Evolutionary conservation across 2,888 invertebrate species (phyloP), one percentile per base, ranked within the genome.

Genomic region (Muschampia plurimacula): DNA sequence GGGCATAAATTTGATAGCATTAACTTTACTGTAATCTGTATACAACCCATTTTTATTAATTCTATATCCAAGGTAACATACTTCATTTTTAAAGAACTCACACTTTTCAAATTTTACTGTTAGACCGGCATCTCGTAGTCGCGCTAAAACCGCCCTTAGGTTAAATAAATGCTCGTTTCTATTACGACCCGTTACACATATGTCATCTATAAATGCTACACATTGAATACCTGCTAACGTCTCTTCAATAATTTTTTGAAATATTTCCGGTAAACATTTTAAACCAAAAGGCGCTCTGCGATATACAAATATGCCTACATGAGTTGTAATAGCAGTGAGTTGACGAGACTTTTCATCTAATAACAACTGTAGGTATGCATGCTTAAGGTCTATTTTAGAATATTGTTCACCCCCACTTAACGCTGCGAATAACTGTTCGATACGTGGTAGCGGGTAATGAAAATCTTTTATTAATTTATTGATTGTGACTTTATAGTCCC

Each of bases 211-310:
- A 32, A 80, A 82, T 1, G 79, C 80, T 12, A 75, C 67, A 28
- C 62, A 28, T 22, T 55, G 73, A 41, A 70, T 60, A 63, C 70
- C 68, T n/a, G n/a, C 22, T 12, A 71, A 60, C 0, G 75, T 77
- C 55, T 80, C 79, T 55, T 80, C 80, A 73, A 80, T 78, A 7
- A 78, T 63, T 72, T 81, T 81, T 74, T 81, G 80, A 36, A 83
- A 82, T 36, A 80, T 80, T 76, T 82, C 80, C 12, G 78, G 78
- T 52, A 78, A 63, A 15, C 78, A 78, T 32, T 76, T 78, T 5
- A 76, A 49, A 70, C 77, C 77, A 39, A 76, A 78, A 8, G 77
- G 78, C 4, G 72, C 71, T 8, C 77, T 55, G 22, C 66, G 60
- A 64, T 78, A 79, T 8, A 76, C 76, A 73, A 77, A 78, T 3